phyloP scores from a whole-genome alignment of 2,888 invertebrate species.

The Dynastes hyllus region DNA sequence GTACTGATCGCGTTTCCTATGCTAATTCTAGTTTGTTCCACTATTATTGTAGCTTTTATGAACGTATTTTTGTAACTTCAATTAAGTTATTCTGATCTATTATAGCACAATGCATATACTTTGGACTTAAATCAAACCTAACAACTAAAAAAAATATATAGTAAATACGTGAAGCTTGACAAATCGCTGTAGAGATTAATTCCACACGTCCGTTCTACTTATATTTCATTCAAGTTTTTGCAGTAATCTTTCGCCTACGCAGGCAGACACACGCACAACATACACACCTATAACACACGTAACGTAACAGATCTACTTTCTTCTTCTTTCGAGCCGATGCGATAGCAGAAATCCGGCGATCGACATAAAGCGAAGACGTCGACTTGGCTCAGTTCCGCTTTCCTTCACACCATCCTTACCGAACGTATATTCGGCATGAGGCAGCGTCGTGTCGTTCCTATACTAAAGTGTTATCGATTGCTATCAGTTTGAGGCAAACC shows the following conservation, averaged over 20 bases:
- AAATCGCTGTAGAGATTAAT: constrained; percentile 25
- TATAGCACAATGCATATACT: too few species aligned
- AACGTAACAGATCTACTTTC: constrained; percentile 14
- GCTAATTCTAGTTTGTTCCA: too few species aligned
- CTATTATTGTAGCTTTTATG: too few species aligned
- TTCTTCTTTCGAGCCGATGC: background rate
- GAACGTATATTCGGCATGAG: background rate
- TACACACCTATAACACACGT: background rate
- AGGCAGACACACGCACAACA: too few species aligned
- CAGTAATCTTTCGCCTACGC: constrained; percentile 17
- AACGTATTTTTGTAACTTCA: too few species aligned
- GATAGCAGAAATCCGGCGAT: background rate
- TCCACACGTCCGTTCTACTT: constrained; percentile 31
- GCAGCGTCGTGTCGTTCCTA: constrained; percentile 15
- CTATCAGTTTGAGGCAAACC: constrained; percentile 71
- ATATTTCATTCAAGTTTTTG: constrained; percentile 38
- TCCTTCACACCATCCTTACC: constrained; percentile 19
- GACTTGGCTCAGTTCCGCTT: constrained; percentile 6
- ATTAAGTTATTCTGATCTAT: too few species aligned
- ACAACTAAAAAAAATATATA: too few species aligned
- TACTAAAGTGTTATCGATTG: constrained; percentile 69
- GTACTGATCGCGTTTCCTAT: too few species aligned
- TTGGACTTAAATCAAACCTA: too few species aligned
- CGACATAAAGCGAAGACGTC: constrained; percentile 10
- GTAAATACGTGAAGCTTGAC: too few species aligned